phyloP scores from a whole-genome alignment of 2,797 vertebrate species.

The Pelodytes ibericus region DNA sequence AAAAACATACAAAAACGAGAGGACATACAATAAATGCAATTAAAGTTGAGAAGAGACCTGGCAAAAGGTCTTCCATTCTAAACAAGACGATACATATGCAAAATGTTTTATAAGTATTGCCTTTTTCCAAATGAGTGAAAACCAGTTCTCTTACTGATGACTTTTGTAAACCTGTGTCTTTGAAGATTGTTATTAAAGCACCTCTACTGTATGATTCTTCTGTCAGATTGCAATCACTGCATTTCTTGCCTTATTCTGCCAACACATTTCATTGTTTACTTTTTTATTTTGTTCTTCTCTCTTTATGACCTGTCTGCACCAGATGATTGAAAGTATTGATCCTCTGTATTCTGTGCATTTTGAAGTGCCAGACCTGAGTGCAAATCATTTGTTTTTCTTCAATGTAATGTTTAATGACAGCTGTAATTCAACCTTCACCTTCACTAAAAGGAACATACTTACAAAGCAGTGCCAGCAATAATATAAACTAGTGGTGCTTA shows the following conservation, averaged over 20 bases:
- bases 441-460: background rate
- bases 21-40: no score
- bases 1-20: no score
- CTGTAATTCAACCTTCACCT: slow-evolving; percentile 19
- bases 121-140: no score
- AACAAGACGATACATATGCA: no score
- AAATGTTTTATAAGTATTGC: no score
- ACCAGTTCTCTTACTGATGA: no score
- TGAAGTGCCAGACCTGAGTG: slow-evolving; percentile 20
- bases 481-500: no score
- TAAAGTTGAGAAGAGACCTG: no score
- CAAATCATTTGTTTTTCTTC: slow-evolving; percentile 22
- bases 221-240: slow-evolving; percentile 11
- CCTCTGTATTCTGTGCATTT: slow-evolving; percentile 13
- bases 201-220: background rate
- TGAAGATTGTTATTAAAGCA: slow-evolving; percentile 8
- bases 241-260: slow-evolving; percentile 9
- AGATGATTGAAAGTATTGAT: slow-evolving; percentile 35
- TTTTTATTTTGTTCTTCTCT: slow-evolving; percentile 26
- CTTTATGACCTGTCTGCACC: slow-evolving; percentile 26
- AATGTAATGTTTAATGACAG: slow-evolving; percentile 19
- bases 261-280: slow-evolving; percentile 28
- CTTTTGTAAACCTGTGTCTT: background rate
- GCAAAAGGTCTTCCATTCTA: no score
- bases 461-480: background rate